Evolutionary conservation across 2,797 vertebrate genomes (phyloP).

Genomic region (Syndactyla subalaris): DNA sequence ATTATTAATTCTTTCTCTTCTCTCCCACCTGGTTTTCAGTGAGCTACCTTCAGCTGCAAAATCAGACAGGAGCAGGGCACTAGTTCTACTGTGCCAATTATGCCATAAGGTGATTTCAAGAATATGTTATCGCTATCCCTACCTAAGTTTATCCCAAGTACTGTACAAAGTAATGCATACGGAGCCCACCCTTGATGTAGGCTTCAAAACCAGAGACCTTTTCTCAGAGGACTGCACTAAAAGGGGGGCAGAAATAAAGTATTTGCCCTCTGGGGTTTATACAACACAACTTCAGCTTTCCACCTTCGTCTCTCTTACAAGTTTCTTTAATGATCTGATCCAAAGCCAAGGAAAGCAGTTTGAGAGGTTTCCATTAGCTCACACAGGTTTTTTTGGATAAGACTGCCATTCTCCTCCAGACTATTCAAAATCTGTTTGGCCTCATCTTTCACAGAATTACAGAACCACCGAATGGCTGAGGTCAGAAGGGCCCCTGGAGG

Average conservation of each 20-base stretch:
- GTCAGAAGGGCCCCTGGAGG: not conserved
- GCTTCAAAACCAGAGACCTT: not conserved
- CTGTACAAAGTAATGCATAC: not conserved
- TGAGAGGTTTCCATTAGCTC: not conserved
- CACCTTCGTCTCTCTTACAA: not conserved
- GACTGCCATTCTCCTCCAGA: not conserved
- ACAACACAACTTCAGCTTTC: not conserved
- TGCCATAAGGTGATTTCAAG: not conserved
- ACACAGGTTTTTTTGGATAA: not conserved
- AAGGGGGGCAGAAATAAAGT: not conserved
- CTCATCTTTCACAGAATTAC: not conserved
- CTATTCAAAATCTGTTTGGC: not conserved
- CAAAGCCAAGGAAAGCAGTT: not conserved
- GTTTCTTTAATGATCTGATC: not conserved
- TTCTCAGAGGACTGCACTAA: not conserved
- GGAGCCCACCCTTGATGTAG: not conserved
- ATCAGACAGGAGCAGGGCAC: not conserved
- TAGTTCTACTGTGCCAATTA: not conserved
- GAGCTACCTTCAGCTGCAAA: not conserved
- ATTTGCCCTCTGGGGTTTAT: not conserved
- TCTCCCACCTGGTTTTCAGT: not conserved
- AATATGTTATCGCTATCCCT: not conserved
- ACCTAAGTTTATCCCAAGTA: not conserved
- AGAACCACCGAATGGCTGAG: not conserved
- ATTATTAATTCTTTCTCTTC: slow-evolving; percentile 35